These are phyloP conservation scores for Synergus itoensis DNA, from an alignment of 2,888 invertebrate genomes.

Conservation along the genomic window DNA sequence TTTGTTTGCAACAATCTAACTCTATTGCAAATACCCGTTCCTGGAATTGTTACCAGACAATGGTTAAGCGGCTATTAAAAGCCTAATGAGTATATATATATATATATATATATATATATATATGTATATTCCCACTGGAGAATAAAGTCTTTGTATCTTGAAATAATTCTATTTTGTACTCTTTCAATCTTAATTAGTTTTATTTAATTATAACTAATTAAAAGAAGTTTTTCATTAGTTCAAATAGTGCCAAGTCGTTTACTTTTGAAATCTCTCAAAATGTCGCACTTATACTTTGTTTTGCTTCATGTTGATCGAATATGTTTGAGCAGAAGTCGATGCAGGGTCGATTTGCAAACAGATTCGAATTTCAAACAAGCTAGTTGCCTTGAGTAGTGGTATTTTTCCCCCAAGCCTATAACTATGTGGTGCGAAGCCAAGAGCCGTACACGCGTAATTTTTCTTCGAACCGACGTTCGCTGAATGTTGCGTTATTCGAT, in stretches of 20 bases:
- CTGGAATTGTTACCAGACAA: not conserved
- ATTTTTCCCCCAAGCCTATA: constrained; percentile 1
- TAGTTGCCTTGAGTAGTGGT: constrained; percentile 9
- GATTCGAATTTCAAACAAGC: constrained; percentile 35
- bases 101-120: too few relatives aligned
- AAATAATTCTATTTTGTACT: too few relatives aligned
- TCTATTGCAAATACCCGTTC: not conserved
- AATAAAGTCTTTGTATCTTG: too few relatives aligned
- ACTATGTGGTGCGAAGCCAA: not conserved
- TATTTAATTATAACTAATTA: too few relatives aligned
- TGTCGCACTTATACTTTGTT: too few relatives aligned
- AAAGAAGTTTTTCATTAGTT: not conserved
- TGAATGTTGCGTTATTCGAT: constrained; percentile 37
- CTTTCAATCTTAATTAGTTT: too few relatives aligned
- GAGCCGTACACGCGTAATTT: not conserved
- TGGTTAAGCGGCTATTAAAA: not conserved
- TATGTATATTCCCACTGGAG: not conserved
- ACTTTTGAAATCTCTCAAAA: too few relatives aligned
- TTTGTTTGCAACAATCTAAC: not conserved
- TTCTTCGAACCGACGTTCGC: constrained; percentile 29
- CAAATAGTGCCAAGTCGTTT: too few relatives aligned
- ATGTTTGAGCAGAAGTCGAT: not conserved
- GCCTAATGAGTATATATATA: not conserved
- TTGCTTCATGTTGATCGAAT: not conserved
- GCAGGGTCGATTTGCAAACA: constrained; percentile 24